Conservation (phyloP, 1,140 invertebrate species). For the Lasaia peninsularis region DNA sequence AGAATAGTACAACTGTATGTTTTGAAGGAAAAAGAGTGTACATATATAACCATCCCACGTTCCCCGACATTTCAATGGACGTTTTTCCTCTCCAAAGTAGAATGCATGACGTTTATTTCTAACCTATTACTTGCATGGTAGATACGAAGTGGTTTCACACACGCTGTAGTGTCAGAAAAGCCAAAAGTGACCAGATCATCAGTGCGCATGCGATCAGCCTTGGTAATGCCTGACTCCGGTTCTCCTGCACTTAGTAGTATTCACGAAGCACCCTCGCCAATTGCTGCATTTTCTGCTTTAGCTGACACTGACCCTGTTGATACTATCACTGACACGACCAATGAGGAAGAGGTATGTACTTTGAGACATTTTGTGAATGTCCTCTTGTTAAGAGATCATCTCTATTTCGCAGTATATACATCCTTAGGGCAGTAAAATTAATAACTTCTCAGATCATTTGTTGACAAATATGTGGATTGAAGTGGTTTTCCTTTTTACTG, state of each 20-base stretch:
- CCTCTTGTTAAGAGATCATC: no score
- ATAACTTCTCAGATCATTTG: no score
- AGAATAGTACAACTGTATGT: no score
- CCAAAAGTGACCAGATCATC: constrained; percentile 27
- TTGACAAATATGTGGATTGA: no score
- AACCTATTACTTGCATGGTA: constrained; percentile 35
- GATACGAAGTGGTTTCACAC: constrained; percentile 41
- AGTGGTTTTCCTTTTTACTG: no score
- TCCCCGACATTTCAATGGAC: no score
- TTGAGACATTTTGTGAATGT: neutral
- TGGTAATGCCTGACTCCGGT: constrained; percentile 26
- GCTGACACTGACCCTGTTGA: constrained; percentile 1
- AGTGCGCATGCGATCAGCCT: constrained; percentile 46
- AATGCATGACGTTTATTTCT: no score
- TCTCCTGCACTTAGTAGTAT: neutral
- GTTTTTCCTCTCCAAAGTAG: no score
- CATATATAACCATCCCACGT: no score
- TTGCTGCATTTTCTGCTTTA: constrained; percentile 10
- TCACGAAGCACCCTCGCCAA: neutral
- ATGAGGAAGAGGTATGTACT: constrained; percentile 22
- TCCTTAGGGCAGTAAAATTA: no score
- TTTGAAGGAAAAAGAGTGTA: no score
- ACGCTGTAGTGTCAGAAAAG: constrained; percentile 25
- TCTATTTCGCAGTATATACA: no score
- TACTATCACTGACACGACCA: constrained; percentile 3